phyloP scores from a whole-genome alignment of 2,113 vertebrate species.

The Brienomyrus longianalis region DNA sequence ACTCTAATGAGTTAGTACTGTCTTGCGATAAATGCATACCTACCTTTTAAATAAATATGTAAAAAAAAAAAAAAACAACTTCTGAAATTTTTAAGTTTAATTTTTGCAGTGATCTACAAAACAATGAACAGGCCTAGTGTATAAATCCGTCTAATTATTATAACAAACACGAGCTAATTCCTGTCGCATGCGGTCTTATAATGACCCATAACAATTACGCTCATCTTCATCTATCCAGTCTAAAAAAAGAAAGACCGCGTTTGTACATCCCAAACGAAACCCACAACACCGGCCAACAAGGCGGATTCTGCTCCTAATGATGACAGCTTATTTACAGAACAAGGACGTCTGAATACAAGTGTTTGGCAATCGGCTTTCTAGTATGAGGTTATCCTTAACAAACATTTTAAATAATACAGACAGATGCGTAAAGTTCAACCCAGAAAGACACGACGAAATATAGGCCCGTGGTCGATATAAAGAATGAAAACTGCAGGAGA shows the following conservation, averaged over 20 bases:
- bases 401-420: not conserved
- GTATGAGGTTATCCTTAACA: slow-evolving; percentile 16
- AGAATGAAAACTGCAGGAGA: not conserved
- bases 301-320: not conserved
- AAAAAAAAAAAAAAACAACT: not conserved
- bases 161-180: not conserved
- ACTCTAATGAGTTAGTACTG: not conserved
- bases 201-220: not conserved
- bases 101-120: not conserved
- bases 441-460: not conserved
- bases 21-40: not conserved
- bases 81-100: not conserved
- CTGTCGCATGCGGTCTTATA: not conserved
- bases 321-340: slow-evolving; percentile 23
- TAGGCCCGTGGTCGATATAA: not conserved
- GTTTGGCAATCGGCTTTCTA: slow-evolving; percentile 13
- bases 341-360: slow-evolving; percentile 3
- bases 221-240: not conserved
- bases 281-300: not conserved
- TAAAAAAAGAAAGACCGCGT: not conserved
- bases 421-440: not conserved
- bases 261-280: not conserved
- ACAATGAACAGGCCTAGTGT: not conserved
- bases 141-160: not conserved
- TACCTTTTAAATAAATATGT: not conserved